Conservation (phyloP, 2,888 invertebrate genomes). For the Ptilodon capucinus region DNA sequence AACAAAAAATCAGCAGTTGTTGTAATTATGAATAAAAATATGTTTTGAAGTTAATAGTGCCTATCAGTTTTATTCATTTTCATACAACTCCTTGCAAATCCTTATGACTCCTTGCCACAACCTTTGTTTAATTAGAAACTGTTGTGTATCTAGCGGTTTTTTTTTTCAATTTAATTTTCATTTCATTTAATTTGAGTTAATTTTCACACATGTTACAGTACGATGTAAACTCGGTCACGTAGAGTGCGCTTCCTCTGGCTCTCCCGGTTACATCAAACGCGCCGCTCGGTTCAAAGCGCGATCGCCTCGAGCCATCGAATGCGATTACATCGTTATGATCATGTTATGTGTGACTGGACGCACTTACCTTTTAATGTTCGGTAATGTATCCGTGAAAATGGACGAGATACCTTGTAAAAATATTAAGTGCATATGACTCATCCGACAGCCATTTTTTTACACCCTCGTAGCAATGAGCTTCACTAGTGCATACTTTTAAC, state of each 20-base stretch:
- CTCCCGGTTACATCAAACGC: conserved; percentile 59
- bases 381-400: conserved; percentile 2
- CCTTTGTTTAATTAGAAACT: no score
- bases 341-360: conserved; percentile 19
- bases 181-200: neutral
- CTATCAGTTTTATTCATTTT: no score
- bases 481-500: no score
- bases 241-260: conserved; percentile 51
- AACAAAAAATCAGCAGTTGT: no score
- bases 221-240: conserved; percentile 42
- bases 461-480: no score
- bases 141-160: no score
- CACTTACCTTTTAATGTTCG: conserved; percentile 25
- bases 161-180: no score
- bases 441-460: no score
- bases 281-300: conserved; percentile 56
- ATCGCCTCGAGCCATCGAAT: conserved; percentile 40
- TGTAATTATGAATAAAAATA: no score
- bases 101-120: no score
- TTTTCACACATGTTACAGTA: conserved; percentile 10
- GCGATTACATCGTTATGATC: conserved; percentile 33
- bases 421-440: neutral
- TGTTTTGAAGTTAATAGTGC: no score
- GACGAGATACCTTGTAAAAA: neutral
- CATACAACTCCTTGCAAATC: no score